Conservation (phyloP, 2,113 vertebrate genomes). For the Diglossa brunneiventris region DNA sequence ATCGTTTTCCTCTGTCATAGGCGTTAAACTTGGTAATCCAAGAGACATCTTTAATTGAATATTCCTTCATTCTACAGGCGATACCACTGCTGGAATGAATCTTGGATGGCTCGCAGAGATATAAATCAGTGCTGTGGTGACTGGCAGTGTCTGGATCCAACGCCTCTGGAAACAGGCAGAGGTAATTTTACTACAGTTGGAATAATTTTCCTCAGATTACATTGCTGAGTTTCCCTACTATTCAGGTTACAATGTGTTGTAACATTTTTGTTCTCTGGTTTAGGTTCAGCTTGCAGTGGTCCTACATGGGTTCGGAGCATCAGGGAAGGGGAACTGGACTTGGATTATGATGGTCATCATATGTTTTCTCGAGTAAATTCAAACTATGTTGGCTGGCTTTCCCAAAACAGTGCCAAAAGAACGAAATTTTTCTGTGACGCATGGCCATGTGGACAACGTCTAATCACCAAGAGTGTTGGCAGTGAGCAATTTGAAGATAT, state of each 20-base stretch:
- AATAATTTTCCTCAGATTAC: not conserved
- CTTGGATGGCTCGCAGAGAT: slow-evolving; percentile 54
- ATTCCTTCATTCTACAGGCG: not conserved
- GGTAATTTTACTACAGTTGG: not conserved
- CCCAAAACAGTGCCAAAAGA: slow-evolving; percentile 32
- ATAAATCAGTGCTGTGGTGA: slow-evolving; percentile 55
- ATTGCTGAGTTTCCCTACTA: not conserved
- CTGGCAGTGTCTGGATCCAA: slow-evolving; percentile 62
- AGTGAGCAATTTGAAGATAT: slow-evolving; percentile 55
- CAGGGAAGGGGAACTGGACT: slow-evolving; percentile 64
- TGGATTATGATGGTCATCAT: slow-evolving; percentile 58
- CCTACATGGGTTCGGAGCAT: slow-evolving; percentile 68
- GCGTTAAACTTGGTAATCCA: not conserved
- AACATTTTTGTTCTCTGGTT: not conserved
- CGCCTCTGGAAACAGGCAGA: slow-evolving; percentile 52
- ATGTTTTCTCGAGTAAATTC: slow-evolving; percentile 62
- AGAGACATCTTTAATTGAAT: not conserved
- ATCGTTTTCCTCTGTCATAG: not conserved
- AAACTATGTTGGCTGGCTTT: slow-evolving; percentile 50
- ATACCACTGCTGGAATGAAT: slow-evolving; percentile 60
- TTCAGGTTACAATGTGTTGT: not conserved
- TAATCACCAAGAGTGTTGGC: slow-evolving; percentile 59
- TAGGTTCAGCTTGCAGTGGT: slow-evolving; percentile 60
- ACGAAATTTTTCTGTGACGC: slow-evolving; percentile 43
- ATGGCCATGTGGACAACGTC: slow-evolving; percentile 38